Conservation (phyloP, 2,797 vertebrate species). For the Ateles fusciceps region DNA sequence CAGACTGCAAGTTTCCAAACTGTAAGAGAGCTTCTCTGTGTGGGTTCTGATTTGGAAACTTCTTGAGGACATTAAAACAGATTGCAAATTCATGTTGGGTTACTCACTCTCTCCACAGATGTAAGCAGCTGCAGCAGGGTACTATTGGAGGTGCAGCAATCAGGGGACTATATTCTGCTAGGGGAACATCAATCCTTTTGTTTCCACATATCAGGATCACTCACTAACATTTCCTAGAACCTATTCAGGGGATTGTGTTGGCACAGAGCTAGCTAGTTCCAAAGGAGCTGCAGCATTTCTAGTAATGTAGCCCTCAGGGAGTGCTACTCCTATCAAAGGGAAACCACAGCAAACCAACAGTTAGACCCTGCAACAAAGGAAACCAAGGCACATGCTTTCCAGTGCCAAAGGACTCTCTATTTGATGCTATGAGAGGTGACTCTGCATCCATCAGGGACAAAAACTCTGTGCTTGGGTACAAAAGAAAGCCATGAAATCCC, state of each 20-base stretch:
- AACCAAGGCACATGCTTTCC: background rate
- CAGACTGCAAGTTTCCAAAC: background rate
- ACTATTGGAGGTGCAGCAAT: background rate
- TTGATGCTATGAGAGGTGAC: background rate
- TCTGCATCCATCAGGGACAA: background rate
- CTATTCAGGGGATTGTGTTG: background rate
- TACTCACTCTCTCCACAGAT: background rate
- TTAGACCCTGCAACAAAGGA: background rate
- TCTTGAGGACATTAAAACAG: background rate
- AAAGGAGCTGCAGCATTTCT: background rate
- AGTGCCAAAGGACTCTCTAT: background rate
- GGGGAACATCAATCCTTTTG: background rate
- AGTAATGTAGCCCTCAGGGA: background rate
- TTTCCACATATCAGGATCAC: background rate
- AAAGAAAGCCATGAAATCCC: background rate
- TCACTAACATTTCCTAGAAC: background rate
- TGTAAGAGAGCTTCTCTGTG: background rate
- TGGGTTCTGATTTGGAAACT: background rate
- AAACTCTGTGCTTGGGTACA: background rate
- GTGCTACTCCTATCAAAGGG: background rate
- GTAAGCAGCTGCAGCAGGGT: background rate
- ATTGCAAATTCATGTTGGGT: background rate
- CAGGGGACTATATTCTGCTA: background rate
- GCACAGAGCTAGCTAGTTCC: background rate
- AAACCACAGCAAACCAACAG: background rate